A percentile compares a stretch with the other conserved stretches of the same genome.
Conservation (phyloP, 1,140 invertebrate species). For the Sitobion miscanthi region DNA sequence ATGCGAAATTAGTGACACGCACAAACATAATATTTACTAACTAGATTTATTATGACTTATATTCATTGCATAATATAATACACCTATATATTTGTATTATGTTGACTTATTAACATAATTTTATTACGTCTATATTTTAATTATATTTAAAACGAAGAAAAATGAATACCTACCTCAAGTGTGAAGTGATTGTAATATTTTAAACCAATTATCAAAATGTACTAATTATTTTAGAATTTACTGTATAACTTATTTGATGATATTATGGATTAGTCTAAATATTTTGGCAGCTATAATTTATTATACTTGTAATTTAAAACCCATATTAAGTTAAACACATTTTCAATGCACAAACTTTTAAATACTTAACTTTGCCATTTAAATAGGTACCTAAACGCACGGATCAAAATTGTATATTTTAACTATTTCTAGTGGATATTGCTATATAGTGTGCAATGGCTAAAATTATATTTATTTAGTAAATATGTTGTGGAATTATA, state of each 20-base stretch:
- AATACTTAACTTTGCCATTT: background rate
- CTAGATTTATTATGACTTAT: background rate
- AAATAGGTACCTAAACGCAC: background rate
- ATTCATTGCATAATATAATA: background rate
- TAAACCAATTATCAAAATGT: background rate
- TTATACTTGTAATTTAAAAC: background rate
- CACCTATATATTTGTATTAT: background rate
- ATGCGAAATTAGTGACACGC: background rate
- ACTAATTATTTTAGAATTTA: background rate
- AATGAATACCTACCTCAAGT: background rate
- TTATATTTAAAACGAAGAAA: background rate
- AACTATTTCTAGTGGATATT: background rate
- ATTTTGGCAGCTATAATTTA: background rate
- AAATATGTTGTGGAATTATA: background rate
- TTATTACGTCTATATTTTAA: background rate
- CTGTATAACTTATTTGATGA: background rate
- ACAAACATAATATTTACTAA: background rate
- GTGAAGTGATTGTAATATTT: background rate
- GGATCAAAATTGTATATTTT: background rate
- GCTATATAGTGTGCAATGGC: background rate
- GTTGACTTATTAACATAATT: background rate
- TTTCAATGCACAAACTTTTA: background rate
- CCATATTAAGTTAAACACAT: background rate
- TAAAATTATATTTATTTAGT: background rate
- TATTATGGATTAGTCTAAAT: background rate